phyloP scores from a whole-genome alignment of 1,140 invertebrate genomes.

The Listronotus bonariensis region DNA sequence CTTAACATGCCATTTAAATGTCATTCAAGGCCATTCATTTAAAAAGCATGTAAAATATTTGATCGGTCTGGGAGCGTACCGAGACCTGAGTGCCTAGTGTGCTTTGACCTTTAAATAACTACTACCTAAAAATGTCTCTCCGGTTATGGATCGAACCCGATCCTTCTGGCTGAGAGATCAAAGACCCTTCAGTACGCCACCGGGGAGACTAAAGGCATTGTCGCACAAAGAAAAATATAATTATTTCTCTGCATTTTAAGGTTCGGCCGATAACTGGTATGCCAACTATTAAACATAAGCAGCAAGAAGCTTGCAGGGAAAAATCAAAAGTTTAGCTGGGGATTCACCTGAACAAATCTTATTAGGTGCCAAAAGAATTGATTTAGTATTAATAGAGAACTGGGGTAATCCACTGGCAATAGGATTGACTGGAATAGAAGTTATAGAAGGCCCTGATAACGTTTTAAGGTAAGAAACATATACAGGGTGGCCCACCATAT shows the following conservation, averaged over 20 bases:
- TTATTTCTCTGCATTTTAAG: slow-evolving; percentile 21
- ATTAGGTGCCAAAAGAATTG: slow-evolving; percentile 50
- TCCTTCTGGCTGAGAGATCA: too few species aligned
- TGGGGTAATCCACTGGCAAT: slow-evolving; percentile 63
- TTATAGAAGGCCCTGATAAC: slow-evolving; percentile 54
- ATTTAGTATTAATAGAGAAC: slow-evolving; percentile 62
- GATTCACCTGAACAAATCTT: slow-evolving; percentile 45
- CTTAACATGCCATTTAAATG: too few species aligned
- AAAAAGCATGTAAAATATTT: too few species aligned
- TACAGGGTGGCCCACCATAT: too few species aligned
- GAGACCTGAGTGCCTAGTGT: too few species aligned
- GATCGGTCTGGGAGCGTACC: too few species aligned
- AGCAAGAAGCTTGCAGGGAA: not conserved
- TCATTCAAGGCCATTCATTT: too few species aligned
- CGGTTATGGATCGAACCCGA: too few species aligned
- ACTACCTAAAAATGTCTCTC: too few species aligned
- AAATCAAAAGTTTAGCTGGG: slow-evolving; percentile 21
- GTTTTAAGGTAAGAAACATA: slow-evolving; percentile 31
- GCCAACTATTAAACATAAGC: slow-evolving; percentile 1
- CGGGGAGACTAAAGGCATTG: too few species aligned
- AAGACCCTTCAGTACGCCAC: not conserved
- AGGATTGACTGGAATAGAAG: slow-evolving; percentile 63
- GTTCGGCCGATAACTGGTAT: slow-evolving; percentile 41
- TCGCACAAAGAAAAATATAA: not conserved
- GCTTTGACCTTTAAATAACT: too few species aligned